Evolutionary conservation across 1,140 invertebrate genomes (phyloP), one percentile per base, ranked within the genome.

Genomic region (Calycopis cecrops): DNA sequence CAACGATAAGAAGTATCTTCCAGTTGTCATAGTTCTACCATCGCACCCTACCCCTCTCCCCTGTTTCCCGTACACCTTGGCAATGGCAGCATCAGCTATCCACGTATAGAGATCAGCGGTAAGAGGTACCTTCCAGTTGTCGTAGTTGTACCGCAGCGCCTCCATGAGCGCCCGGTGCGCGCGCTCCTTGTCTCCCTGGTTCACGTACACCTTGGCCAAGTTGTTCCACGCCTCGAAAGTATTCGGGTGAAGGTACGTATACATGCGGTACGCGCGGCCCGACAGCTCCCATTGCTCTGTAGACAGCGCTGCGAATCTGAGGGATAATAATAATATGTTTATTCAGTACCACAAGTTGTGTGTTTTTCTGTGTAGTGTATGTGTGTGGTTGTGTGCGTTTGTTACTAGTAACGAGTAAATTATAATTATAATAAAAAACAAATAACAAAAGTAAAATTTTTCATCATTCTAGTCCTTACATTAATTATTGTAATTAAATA

Each of bases 191-290:
- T 99, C 92, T 0, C 94, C 93, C 50, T 95, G 84, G 69, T 96
- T 94, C 7, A 97, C 93, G 67, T 98, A 97, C 4, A 95, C 96
- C 77, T 97, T 97, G 9, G 96, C 95, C 49, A 99, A 88, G 87
- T 99, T 99, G 85, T 98, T 99, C 98, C 98, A 99, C 0, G 96
- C 96, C 87, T 99, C 96, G 80, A 96, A 99, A 60, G 94, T 94
- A 88, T 95, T 94, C 38, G 93, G 92, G 69, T 99, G 96, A 17
- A 99, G 86, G 55, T 91, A 91, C 33, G 96, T 95, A 76, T 97
- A 98, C 57, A 92, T 89, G 67, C 95, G 90, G 79, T 99, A 99
- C 0, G 95, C 95, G 17, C 90, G 92, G 0, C 94, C 95, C 37
- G 96, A 94, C 2, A 93, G 65, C 68, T 95, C 92, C 94, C 94